These are phyloP conservation scores for Zosterops lateralis DNA, from an alignment of 2,113 vertebrate species.

Conservation along the genomic window DNA sequence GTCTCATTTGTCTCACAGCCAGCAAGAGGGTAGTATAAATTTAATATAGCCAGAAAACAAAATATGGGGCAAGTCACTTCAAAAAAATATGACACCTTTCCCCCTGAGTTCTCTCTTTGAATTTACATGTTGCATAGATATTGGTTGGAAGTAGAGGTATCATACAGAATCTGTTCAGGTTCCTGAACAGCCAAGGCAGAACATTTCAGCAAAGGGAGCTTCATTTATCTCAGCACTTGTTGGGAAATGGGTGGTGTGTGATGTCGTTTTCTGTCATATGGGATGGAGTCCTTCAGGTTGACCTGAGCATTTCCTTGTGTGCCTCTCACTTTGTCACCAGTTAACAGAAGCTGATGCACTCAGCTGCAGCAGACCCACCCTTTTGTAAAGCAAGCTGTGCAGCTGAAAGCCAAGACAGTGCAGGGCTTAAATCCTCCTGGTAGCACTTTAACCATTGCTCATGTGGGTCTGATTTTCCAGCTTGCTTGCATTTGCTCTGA, in stretches of 20 bases:
- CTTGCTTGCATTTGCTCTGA: constrained; percentile 38
- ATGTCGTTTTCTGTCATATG: background rate
- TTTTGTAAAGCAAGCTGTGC: background rate
- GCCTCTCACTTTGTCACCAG: background rate
- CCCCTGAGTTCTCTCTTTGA: background rate
- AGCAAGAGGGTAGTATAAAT: background rate
- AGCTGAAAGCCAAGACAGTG: constrained; percentile 9
- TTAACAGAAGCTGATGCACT: background rate
- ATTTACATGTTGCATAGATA: background rate
- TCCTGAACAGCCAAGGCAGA: background rate
- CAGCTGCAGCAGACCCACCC: background rate
- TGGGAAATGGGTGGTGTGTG: background rate
- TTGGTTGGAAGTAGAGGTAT: background rate
- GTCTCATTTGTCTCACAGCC: background rate
- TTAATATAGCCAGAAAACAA: background rate
- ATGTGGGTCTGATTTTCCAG: background rate
- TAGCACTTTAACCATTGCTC: background rate
- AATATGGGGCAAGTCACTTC: background rate
- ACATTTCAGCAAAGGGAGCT: background rate
- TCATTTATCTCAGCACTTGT: background rate
- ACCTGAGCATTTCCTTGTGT: background rate
- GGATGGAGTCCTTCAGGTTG: background rate
- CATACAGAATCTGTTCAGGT: background rate
- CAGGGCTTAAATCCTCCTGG: constrained; percentile 13
- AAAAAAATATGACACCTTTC: background rate